phyloP scores from a whole-genome alignment of 2,888 invertebrate species.

The Cordilura impudica region DNA sequence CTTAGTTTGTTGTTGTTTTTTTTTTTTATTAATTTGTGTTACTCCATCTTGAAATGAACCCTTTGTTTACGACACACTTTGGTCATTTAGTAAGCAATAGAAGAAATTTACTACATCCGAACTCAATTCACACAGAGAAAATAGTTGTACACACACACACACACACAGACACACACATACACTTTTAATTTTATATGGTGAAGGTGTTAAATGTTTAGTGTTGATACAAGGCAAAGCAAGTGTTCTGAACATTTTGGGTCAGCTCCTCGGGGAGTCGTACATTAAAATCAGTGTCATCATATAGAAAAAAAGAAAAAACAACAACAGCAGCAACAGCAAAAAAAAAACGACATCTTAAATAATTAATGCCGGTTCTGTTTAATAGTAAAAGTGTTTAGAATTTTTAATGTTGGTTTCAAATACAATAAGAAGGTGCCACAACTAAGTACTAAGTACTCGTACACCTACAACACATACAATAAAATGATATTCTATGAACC shows the following conservation, averaged over 20 bases:
- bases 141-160: background rate
- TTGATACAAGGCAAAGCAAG: slow-evolving; percentile 39
- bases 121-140: background rate
- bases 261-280: slow-evolving; percentile 74
- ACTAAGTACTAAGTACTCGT: no score
- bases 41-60: slow-evolving; percentile 11
- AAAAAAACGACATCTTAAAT: slow-evolving; percentile 57
- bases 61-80: slow-evolving; percentile 41
- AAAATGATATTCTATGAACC: no score
- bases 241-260: slow-evolving; percentile 73
- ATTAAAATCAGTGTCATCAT: slow-evolving; percentile 76
- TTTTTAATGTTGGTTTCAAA: slow-evolving; percentile 18
- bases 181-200: slow-evolving; percentile 10
- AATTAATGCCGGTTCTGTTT: slow-evolving; percentile 56
- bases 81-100: slow-evolving; percentile 38
- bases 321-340: slow-evolving; percentile 19
- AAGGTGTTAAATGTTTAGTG: slow-evolving; percentile 57
- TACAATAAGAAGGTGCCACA: no score
- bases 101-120: background rate
- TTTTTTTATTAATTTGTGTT: slow-evolving; percentile 27
- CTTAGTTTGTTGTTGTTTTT: background rate
- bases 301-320: background rate
- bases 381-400: slow-evolving; percentile 30
- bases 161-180: background rate
- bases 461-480: no score